Evolutionary conservation across 2,888 invertebrate genomes (phyloP), one percentile per base, ranked within the genome.

Genomic region (Melinaea menophilus): DNA sequence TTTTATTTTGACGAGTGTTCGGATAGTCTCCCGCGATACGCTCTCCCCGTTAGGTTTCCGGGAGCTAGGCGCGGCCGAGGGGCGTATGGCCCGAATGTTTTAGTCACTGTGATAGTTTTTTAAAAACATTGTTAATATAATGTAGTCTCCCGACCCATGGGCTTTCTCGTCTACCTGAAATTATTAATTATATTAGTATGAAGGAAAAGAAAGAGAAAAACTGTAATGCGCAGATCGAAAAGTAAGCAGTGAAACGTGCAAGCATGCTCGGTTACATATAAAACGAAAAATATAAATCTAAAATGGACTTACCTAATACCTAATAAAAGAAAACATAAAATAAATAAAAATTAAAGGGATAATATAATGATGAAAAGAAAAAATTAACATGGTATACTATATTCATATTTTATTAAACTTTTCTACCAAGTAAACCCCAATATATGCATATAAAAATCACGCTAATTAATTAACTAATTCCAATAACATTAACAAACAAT

Each of bases 361-460:
- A 65, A 35, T 70, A 48, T 56, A 65, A 63, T 57, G 63, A 64
- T 66, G 71, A 76, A 75, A 80, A 81, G 73, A 74, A 79, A 85
- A 86, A 76, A 76, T 75, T 73, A 70, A 70, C 72, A 79, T 79
- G 69, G 75, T 80, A 85, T 76, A 78, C 78, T 85, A 85, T 80
- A 86, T 75, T 82, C 86, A 88, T 88, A 88, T 88, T 90, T 88
- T 83, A 87, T 84, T 86, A 86, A 89, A 88, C 82, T 86, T 89
- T 85, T 86, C 89, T 90, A 90, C 90, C 89, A 87, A 87, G 81
- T 88, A 89, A 89, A 88, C 89, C 90, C 90, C 89, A 86, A 90
- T 90, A 90, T 90, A 90, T 90, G 89, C 89, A 90, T 90, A 90
- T 90, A 90, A 90, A 88, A 90, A 89, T 90, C 90, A 89, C 90